Evolutionary conservation across 2,888 invertebrate genomes (phyloP), one percentile per base, ranked within the genome.

Genomic region (Drosophila subsilvestris): DNA sequence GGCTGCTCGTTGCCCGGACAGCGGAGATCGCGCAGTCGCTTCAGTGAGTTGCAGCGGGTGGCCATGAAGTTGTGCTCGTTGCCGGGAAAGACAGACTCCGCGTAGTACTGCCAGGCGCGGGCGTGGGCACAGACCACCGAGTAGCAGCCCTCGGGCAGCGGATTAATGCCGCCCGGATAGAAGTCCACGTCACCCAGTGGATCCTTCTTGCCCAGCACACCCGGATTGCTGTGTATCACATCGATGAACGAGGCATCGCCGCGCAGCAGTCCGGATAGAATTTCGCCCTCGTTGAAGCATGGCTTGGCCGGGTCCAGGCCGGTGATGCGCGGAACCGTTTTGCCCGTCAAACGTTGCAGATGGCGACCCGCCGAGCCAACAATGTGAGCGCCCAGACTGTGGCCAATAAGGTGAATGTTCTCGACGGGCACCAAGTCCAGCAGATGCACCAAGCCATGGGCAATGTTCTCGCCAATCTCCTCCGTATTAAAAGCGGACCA

Each of bases 251-350:
- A 71, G 7, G 91, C 92, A 81, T 92, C 92, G 32, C 92, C 92
- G 20, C 92, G 89, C 73, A 88, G 42, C 14, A 92, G 60, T 0
- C 92, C 92, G 0, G 90, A 82, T 1, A 92, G 71, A 0, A 69
- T 60, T 66, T 91, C 90, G 32, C 91, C 92, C 66, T 91, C 91
- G 45, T 92, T 91, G 61, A 92, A 92, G 51, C 92, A 92, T 0
- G 91, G 92, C 66, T 90, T 91, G 25, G 92, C 92, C 12, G 92
- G 92, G 81, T 92, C 92, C 25, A 92, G 73, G 0, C 91, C 92
- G 0, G 92, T 92, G 25, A 92, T 90, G 27, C 89, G 88, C 0
- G 90, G 80, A 60, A 92, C 53, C 1, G 68, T 47, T 51, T 89
- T 76, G 5, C 82, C 85, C 2, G 91, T 91, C 22, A 79, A 20